A percentile compares a stretch with the other conserved stretches of the same genome.
These are phyloP conservation scores for Gandaritis pyraliata DNA, from an alignment of 2,888 invertebrate species.

Conservation along the genomic window DNA sequence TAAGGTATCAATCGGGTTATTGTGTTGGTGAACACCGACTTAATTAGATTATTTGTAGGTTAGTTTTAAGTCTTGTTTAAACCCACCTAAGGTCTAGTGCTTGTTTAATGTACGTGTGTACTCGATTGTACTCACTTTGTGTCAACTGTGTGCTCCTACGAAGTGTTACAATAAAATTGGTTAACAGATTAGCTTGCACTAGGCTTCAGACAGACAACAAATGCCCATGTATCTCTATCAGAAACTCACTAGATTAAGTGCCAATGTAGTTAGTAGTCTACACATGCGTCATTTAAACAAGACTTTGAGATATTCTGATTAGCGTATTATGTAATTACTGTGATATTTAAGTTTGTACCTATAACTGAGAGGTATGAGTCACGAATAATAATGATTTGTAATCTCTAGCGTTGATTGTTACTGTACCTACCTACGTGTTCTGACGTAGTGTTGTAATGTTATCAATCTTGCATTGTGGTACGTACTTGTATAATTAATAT, in stretches of 20 bases:
- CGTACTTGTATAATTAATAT: too few species aligned
- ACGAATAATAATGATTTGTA: conserved; percentile 44
- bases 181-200: background rate
- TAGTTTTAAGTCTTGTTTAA: conserved; percentile 23
- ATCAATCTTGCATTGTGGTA: too few species aligned
- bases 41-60: conserved; percentile 38
- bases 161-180: too few species aligned
- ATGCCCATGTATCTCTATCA: conserved; percentile 20
- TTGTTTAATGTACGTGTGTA: background rate
- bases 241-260: conserved; percentile 19
- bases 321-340: conserved; percentile 67
- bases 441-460: conserved; percentile 9
- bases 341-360: conserved; percentile 76
- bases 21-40: conserved; percentile 6
- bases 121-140: too few species aligned
- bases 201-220: conserved; percentile 19
- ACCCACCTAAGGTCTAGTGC: background rate
- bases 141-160: too few species aligned
- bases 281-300: too few species aligned
- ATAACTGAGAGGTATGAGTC: conserved; percentile 73
- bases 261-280: conserved; percentile 15
- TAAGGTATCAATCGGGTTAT: background rate
- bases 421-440: background rate
- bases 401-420: conserved; percentile 43
- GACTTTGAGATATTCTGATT: conserved; percentile 27